These are phyloP conservation scores for Delia radicum DNA, from an alignment of 1,140 invertebrate genomes.

Conservation along the genomic window DNA sequence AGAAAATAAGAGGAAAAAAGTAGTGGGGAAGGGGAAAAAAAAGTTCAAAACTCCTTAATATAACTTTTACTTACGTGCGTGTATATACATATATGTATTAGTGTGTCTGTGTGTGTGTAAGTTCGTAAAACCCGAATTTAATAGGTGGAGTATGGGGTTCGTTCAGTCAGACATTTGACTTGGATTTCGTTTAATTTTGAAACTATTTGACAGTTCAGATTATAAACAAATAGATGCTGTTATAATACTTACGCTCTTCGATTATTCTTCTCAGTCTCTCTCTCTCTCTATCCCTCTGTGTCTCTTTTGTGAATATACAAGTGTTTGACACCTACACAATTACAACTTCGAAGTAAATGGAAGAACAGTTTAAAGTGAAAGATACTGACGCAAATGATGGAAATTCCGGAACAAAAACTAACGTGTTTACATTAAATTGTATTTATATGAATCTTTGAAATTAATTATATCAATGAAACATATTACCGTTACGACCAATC, in stretches of 20 bases:
- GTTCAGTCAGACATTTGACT: background rate
- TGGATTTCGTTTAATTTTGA: background rate
- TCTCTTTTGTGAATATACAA: background rate
- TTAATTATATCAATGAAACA: too few species aligned
- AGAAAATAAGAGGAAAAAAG: background rate
- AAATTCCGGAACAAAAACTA: background rate
- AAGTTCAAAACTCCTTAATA: background rate
- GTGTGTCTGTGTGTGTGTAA: background rate
- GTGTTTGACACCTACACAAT: background rate
- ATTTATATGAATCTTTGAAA: too few species aligned
- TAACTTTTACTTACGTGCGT: conserved; percentile 1
- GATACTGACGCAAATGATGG: background rate
- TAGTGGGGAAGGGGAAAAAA: background rate
- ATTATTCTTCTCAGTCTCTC: background rate
- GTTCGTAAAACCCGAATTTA: background rate
- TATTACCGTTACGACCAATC: too few species aligned
- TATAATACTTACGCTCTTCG: too few species aligned
- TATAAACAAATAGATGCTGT: background rate
- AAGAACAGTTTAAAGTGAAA: background rate
- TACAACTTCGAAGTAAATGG: background rate
- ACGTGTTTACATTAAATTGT: background rate
- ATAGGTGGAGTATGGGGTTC: background rate
- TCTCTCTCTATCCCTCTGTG: background rate
- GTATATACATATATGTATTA: background rate
- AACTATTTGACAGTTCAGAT: background rate